A percentile compares a stretch with the other conserved stretches of the same genome.
These are phyloP conservation scores for Champsocephalus gunnari DNA, from an alignment of 2,797 vertebrate species.

Conservation along the genomic window DNA sequence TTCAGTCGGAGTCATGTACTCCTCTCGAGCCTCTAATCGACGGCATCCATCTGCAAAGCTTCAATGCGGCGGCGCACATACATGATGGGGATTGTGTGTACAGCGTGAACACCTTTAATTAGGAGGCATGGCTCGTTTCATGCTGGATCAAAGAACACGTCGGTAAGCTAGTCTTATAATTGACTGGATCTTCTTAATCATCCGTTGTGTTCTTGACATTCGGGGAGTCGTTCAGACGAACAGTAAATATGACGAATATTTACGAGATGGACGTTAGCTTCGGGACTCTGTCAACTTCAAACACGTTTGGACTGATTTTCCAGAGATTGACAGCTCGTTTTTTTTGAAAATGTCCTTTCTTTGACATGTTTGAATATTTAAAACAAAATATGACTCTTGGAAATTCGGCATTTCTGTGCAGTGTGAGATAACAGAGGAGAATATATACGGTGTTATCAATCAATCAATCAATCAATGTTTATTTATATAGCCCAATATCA, in stretches of 20 bases:
- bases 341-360: too few species aligned
- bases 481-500: too few species aligned
- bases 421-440: too few species aligned
- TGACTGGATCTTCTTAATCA: too few species aligned
- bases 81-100: neutral
- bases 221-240: neutral
- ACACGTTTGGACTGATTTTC: neutral
- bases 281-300: neutral
- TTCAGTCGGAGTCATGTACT: constrained; percentile 40
- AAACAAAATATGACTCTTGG: too few species aligned
- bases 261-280: neutral
- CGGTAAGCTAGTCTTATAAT: too few species aligned
- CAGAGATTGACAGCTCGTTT: neutral
- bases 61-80: neutral
- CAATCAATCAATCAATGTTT: too few species aligned
- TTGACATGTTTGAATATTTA: too few species aligned
- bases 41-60: constrained; percentile 17
- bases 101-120: neutral
- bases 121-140: neutral
- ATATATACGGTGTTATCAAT: too few species aligned
- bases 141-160: neutral
- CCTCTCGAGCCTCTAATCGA: constrained; percentile 26
- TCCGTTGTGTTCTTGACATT: neutral
- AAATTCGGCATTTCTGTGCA: too few species aligned
- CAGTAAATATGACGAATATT: neutral